phyloP scores from a whole-genome alignment of 2,888 invertebrate species.

The Perizoma flavofasciatum region DNA sequence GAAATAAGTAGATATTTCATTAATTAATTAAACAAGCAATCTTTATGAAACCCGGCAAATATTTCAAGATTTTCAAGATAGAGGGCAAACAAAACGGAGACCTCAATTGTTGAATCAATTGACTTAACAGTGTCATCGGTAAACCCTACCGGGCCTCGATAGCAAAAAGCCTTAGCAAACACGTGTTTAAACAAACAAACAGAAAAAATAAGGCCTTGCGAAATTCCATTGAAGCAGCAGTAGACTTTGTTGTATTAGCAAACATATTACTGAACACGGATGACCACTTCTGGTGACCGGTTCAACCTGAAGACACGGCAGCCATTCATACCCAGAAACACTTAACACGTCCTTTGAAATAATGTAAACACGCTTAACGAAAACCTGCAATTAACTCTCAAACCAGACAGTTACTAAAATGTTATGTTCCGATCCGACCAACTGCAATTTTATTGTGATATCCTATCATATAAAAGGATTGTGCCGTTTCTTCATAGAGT shows the following conservation, averaged over 20 bases:
- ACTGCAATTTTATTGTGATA: constrained; percentile 46
- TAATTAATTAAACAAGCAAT: constrained; percentile 12
- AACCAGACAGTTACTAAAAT: constrained; percentile 47
- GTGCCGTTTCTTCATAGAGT: constrained; percentile 48
- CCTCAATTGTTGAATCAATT: constrained; percentile 52
- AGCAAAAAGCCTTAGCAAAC: constrained; percentile 70
- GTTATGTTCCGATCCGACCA: constrained; percentile 40
- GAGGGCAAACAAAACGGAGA: constrained; percentile 25
- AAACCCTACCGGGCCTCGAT: constrained; percentile 76
- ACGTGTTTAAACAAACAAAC: constrained; percentile 62
- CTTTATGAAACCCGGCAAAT: constrained; percentile 1
- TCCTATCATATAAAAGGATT: constrained; percentile 51
- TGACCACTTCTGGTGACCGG: constrained; percentile 69
- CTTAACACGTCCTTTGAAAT: constrained; percentile 43
- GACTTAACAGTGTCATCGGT: constrained; percentile 66
- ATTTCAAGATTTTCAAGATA: constrained; percentile 12
- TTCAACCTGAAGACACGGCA: constrained; percentile 66
- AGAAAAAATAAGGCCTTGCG: constrained; percentile 69
- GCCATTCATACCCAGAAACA: constrained; percentile 44
- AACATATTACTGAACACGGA: constrained; percentile 70
- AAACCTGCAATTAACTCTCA: constrained; percentile 46
- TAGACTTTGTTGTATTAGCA: constrained; percentile 72
- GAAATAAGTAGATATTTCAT: not conserved
- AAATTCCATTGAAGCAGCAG: constrained; percentile 68
- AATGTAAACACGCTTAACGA: constrained; percentile 46